phyloP scores from a whole-genome alignment of 2,113 vertebrate species.

The Anser cygnoides region DNA sequence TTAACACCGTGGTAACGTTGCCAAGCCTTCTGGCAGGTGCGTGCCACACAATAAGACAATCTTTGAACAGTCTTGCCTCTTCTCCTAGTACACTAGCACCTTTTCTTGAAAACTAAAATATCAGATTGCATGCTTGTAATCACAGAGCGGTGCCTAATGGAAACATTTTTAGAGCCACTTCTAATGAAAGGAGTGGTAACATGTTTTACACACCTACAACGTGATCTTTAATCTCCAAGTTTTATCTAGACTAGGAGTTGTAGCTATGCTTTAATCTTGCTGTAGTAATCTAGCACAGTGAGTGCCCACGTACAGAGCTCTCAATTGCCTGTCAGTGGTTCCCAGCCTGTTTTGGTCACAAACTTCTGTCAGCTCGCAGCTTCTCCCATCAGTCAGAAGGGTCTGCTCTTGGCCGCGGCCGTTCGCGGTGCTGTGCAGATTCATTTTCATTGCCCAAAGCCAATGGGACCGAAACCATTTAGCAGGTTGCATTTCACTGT shows the following conservation, averaged over 20 bases:
- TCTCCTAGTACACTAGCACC: not conserved
- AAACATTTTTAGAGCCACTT: not conserved
- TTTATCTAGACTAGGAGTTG: conserved; percentile 41
- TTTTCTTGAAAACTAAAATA: not conserved
- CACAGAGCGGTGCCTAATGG: not conserved
- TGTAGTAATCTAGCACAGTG: not conserved
- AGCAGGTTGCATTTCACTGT: not conserved
- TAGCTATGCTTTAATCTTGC: conserved; percentile 50
- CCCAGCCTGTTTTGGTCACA: not conserved
- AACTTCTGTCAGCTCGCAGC: not conserved
- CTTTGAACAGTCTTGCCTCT: not conserved
- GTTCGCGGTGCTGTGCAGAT: not conserved
- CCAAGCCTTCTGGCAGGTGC: not conserved
- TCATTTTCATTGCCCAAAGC: not conserved
- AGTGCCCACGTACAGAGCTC: not conserved
- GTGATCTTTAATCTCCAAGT: conserved; percentile 7
- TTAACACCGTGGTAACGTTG: not conserved
- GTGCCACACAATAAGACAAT: not conserved
- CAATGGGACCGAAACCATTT: not conserved
- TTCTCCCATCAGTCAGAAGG: not conserved
- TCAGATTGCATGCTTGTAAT: not conserved
- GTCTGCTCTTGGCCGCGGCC: not conserved
- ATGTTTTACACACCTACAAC: conserved; percentile 16
- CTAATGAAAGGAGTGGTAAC: conserved; percentile 11
- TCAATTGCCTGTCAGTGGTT: not conserved